These are phyloP conservation scores for Drosophila prosaltans DNA, from an alignment of 1,140 invertebrate genomes.

Conservation along the genomic window DNA sequence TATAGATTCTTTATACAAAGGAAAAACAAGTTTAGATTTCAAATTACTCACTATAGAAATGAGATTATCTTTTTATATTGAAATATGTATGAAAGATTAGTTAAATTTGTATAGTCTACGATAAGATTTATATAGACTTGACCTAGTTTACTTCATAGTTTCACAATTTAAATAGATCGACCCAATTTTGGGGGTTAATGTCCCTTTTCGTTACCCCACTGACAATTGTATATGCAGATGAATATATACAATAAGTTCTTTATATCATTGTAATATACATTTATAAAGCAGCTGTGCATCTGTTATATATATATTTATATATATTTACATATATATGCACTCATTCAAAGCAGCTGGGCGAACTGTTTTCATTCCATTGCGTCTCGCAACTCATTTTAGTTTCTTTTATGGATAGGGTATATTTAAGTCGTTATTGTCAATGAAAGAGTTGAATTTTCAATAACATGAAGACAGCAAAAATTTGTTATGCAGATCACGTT, in stretches of 20 bases:
- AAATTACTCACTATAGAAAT: neutral
- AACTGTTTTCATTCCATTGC: neutral
- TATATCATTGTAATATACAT: neutral
- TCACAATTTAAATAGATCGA: neutral
- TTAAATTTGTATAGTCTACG: neutral
- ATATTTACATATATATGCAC: slow-evolving; percentile 17
- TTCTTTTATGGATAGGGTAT: neutral
- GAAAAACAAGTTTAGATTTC: neutral
- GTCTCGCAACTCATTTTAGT: slow-evolving; percentile 12
- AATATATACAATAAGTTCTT: neutral
- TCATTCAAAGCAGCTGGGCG: slow-evolving; percentile 26
- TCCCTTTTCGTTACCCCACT: neutral
- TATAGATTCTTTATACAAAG: neutral
- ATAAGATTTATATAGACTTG: neutral
- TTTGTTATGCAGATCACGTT: no score
- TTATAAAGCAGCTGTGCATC: slow-evolving; percentile 11
- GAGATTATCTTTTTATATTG: neutral
- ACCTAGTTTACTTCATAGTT: neutral
- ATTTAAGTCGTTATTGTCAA: neutral
- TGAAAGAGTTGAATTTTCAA: no score
- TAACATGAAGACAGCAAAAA: no score
- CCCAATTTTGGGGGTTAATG: neutral
- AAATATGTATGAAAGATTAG: neutral
- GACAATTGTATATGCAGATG: neutral
- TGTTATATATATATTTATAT: slow-evolving; percentile 3